A percentile compares a stretch with the other conserved stretches of the same genome.
These are phyloP conservation scores for Syngnathus typhle DNA, from an alignment of 2,113 vertebrate species.

Conservation along the genomic window DNA sequence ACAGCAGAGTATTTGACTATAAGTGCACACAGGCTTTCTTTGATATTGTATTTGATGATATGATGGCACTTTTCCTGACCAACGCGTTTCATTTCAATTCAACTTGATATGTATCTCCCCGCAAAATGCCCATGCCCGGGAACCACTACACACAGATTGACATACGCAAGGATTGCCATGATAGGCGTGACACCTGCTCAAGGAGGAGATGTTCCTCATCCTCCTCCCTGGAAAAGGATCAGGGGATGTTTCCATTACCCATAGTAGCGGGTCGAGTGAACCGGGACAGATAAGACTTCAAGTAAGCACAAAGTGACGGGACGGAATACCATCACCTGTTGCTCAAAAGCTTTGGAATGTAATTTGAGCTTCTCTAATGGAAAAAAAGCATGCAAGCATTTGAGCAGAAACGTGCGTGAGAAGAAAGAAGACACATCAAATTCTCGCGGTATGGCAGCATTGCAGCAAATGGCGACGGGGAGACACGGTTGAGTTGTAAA, in stretches of 20 bases:
- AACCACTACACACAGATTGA: background rate
- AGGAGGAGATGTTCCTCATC: background rate
- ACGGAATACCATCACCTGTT: no score
- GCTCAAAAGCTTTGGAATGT: no score
- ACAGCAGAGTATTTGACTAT: background rate
- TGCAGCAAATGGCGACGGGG: constrained; percentile 10
- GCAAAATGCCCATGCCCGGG: background rate
- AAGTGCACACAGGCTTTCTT: background rate
- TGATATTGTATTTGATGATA: background rate
- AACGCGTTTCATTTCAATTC: background rate
- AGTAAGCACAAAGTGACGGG: no score
- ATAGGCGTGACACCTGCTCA: background rate
- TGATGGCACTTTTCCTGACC: background rate
- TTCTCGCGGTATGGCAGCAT: background rate
- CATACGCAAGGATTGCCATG: background rate
- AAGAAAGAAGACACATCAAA: background rate
- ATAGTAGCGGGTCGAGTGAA: background rate
- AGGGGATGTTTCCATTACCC: background rate
- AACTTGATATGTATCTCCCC: background rate
- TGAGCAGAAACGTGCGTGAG: no score
- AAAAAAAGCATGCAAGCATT: no score
- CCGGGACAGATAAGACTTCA: background rate
- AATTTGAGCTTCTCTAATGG: no score
- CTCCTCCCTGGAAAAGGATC: background rate
- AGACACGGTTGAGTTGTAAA: constrained; percentile 10